Evolutionary conservation across 2,888 invertebrate genomes (phyloP).

Genomic region (Physocephala rufipes): DNA sequence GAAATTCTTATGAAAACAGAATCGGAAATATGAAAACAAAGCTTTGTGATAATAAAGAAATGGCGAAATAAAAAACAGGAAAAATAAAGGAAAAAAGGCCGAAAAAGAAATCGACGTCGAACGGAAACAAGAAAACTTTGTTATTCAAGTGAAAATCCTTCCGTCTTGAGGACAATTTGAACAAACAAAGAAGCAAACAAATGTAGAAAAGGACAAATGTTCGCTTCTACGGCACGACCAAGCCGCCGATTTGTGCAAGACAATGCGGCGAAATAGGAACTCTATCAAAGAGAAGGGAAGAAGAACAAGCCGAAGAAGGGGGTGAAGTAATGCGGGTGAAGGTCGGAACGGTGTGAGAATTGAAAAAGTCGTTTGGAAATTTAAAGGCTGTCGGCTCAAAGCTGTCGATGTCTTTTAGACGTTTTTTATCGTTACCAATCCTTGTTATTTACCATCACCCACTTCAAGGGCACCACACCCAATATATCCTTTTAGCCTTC

Average conservation of each 20-base stretch:
- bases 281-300: neutral
- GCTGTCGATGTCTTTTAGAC: conserved; percentile 36
- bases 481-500: neutral
- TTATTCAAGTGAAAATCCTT: conserved; percentile 42
- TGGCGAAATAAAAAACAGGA: neutral
- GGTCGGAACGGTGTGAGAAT: neutral
- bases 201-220: neutral
- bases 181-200: conserved; percentile 5
- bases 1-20: neutral
- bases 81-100: neutral
- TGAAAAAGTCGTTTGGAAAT: too few relatives aligned
- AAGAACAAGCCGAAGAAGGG: neutral
- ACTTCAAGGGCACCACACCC: neutral
- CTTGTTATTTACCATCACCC: neutral
- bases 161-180: conserved; percentile 31
- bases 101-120: conserved; percentile 9
- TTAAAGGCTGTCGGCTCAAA: conserved; percentile 7
- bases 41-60: neutral
- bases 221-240: neutral
- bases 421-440: neutral
- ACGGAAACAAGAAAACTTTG: conserved; percentile 40
- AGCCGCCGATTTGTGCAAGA: neutral
- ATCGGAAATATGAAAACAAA: conserved; percentile 15
- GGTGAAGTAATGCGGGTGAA: neutral
- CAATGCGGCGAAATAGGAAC: conserved; percentile 22